Base-by-base conservation (phyloP, 2,888 invertebrate genomes). In the Sphinx pinastri region DNA sequence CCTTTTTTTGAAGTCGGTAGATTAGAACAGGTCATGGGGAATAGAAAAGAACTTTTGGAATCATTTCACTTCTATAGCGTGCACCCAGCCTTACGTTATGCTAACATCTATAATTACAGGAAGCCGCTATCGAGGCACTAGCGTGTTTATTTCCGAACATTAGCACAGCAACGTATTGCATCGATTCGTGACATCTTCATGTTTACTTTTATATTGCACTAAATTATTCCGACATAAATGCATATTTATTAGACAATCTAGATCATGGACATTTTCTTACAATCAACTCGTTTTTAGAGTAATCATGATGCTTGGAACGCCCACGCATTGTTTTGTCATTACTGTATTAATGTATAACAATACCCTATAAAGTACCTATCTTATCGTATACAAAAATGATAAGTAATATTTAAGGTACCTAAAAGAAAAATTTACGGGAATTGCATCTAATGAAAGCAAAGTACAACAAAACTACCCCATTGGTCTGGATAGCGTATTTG, bases 81-180 rank as follows among this genome's bases (percentile, higher is more conserved):
- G 59, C 38, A 14, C n/a, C n/a, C 38, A 38, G n/a, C 45, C 59
- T 59, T 38, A 59, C 14, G 25, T 59, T 59, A 59, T 59, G 60
- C 45, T 45, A 60, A 52, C 31, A 38, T 25, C 31, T 11, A 51
- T 66, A 66, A 54, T 57, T 47, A 47, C 47, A 68, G 57, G 57
- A 68, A 68, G 57, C 51, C 45, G 25, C 16, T 71, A 72, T 71
- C 71, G 71, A 75, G 71, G 63, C 31, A 63, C 58, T 74, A 68
- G 74, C 76, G 74, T 77, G 77, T 55, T 68, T 16, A 16, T 63
- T 63, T 63, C 45, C n/a, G 31, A 67, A 16, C 54, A 31, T 67
- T n/a, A 16, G 11, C 52, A 67, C 38, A 67, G 31, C 38, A 54
- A 16, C 45, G 6, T 54, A 55, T n/a, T 54, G 45, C 54, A 51